Evolutionary conservation across 2,888 invertebrate genomes (phyloP).

Genomic region (Thereva nobilitata): DNA sequence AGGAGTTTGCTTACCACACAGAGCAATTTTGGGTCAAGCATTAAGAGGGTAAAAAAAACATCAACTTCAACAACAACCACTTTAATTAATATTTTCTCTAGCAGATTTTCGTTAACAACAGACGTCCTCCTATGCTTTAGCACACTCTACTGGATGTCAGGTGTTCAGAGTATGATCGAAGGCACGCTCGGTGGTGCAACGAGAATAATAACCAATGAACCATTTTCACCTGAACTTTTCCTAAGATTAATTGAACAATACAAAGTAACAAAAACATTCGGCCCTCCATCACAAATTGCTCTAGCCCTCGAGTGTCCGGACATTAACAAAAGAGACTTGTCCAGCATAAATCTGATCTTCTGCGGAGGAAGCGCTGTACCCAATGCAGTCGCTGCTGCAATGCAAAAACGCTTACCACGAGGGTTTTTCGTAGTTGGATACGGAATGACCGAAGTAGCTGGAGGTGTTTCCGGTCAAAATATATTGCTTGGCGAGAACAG

Average conservation of each 20-base stretch:
- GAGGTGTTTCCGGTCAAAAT: neutral
- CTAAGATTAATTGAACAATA: constrained; percentile 43
- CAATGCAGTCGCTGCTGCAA: constrained; percentile 4
- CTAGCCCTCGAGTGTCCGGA: constrained; percentile 40
- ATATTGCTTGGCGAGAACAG: neutral
- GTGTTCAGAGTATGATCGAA: constrained; percentile 38
- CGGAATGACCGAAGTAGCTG: constrained; percentile 45
- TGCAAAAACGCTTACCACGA: constrained; percentile 38
- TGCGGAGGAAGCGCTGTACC: constrained; percentile 31
- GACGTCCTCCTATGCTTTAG: constrained; percentile 45
- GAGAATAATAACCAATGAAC: constrained; percentile 44
- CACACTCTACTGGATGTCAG: constrained; percentile 46
- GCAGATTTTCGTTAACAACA: neutral
- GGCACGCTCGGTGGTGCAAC: constrained; percentile 41
- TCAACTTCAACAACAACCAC: neutral
- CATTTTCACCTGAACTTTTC: constrained; percentile 42
- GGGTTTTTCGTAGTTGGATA: constrained; percentile 42
- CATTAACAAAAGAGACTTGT: constrained; percentile 40
- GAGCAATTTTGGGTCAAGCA: constrained; percentile 31
- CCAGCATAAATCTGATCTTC: constrained; percentile 25
- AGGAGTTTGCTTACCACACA: constrained; percentile 49
- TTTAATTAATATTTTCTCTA: neutral
- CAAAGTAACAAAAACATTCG: constrained; percentile 39
- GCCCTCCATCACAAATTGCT: constrained; percentile 46
- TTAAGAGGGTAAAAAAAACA: neutral